These are phyloP conservation scores for Andrena haemorrhoa DNA, from an alignment of 2,888 invertebrate species.

Conservation along the genomic window DNA sequence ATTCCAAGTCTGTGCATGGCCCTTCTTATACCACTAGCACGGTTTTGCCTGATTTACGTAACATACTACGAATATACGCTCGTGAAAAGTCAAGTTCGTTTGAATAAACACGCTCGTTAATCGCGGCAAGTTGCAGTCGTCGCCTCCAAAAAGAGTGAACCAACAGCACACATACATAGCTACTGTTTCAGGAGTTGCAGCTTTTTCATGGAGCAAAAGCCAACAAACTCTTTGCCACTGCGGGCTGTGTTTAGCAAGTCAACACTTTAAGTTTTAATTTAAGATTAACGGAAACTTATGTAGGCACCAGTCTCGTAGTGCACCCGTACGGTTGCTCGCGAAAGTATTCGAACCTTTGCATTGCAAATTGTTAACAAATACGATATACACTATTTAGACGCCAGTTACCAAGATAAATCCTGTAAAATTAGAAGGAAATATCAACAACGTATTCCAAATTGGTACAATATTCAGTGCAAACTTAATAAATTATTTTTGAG, in stretches of 20 bases:
- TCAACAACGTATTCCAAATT: too few relatives aligned
- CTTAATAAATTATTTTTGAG: too few relatives aligned
- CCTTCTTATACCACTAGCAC: not conserved
- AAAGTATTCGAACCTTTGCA: too few relatives aligned
- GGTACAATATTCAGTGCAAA: too few relatives aligned
- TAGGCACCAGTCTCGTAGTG: not conserved
- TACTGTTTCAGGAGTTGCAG: constrained; percentile 40
- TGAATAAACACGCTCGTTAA: constrained; percentile 52
- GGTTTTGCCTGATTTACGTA: constrained; percentile 23
- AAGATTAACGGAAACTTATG: constrained; percentile 37
- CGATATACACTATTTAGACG: too few relatives aligned
- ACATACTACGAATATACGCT: constrained; percentile 14
- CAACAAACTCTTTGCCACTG: not conserved
- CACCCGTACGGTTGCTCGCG: too few relatives aligned
- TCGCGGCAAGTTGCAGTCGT: constrained; percentile 37
- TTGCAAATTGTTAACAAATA: too few relatives aligned
- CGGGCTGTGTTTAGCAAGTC: constrained; percentile 13
- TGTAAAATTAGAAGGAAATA: too few relatives aligned
- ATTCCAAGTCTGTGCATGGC: constrained; percentile 12
- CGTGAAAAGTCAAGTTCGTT: constrained; percentile 38
- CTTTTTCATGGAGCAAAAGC: constrained; percentile 13
- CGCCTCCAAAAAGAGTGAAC: constrained; percentile 16
- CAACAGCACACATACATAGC: not conserved
- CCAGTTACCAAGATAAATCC: too few relatives aligned
- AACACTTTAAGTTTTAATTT: constrained; percentile 39